Percentiles rank a stretch among this genome's conserved stretches.
phyloP scores from a whole-genome alignment of 1,140 invertebrate species.

The Harpegnathos saltator region DNA sequence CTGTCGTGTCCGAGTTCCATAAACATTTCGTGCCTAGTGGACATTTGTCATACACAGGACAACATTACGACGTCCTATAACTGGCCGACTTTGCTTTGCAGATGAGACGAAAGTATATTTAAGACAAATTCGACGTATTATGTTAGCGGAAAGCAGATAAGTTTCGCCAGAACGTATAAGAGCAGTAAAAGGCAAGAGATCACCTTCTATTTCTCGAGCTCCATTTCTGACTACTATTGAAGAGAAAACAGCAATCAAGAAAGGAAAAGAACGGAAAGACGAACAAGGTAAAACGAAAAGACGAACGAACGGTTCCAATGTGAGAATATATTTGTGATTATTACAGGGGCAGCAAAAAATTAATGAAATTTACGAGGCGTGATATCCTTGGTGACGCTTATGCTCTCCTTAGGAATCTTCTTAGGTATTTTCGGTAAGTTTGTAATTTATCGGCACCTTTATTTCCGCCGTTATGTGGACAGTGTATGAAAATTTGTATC shows the following conservation, averaged over 20 bases:
- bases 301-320: not conserved
- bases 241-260: not conserved
- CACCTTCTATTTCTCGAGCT: not conserved
- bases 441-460: slow-evolving; percentile 34
- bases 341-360: slow-evolving; percentile 91
- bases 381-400: slow-evolving; percentile 93
- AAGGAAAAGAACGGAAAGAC: too few species aligned
- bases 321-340: slow-evolving; percentile 40
- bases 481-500: slow-evolving; percentile 21
- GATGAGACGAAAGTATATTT: slow-evolving; percentile 47
- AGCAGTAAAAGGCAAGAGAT: not conserved
- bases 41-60: slow-evolving; percentile 52
- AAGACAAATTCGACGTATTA: slow-evolving; percentile 26
- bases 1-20: slow-evolving; percentile 22
- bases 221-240: not conserved
- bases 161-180: slow-evolving; percentile 32
- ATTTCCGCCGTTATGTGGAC: slow-evolving; percentile 15
- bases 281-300: too few species aligned
- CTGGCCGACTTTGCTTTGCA: slow-evolving; percentile 50
- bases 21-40: slow-evolving; percentile 51
- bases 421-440: slow-evolving; percentile 95
- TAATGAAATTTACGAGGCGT: slow-evolving; percentile 92
- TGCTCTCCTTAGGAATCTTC: slow-evolving; percentile 95
- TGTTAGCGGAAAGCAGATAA: not conserved
- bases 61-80: slow-evolving; percentile 27